These are phyloP conservation scores for Diplodus puntazzo DNA, from an alignment of 2,797 vertebrate genomes.

Conservation along the genomic window DNA sequence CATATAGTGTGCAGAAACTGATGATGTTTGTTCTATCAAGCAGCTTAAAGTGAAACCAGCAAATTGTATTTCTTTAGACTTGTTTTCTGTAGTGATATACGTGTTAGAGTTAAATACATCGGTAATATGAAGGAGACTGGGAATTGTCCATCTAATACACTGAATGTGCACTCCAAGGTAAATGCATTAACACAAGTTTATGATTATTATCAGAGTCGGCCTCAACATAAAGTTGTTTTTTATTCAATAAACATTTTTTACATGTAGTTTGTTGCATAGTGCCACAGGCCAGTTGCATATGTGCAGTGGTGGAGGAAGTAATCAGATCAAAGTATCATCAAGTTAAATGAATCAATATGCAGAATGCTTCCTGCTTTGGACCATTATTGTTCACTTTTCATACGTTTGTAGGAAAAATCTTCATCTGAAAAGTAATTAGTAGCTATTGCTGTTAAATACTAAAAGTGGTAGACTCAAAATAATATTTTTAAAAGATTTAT, in stretches of 20 bases:
- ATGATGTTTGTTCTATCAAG: constrained; percentile 20
- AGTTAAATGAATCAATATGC: neutral
- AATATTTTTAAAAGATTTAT: too few species aligned
- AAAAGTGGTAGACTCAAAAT: neutral
- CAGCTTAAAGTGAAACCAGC: constrained; percentile 16
- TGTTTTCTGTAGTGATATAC: neutral
- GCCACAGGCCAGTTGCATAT: neutral
- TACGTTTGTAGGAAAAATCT: neutral
- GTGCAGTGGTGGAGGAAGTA: neutral
- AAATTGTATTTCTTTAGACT: constrained; percentile 18
- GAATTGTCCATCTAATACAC: neutral
- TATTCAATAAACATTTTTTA: neutral
- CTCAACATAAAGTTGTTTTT: neutral
- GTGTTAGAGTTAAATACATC: neutral
- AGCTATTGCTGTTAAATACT: neutral
- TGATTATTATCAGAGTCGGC: constrained; percentile 11
- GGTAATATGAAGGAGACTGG: constrained; percentile 8
- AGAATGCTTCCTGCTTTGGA: neutral
- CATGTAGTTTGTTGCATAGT: neutral
- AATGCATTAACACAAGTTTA: constrained; percentile 4
- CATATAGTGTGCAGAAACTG: constrained; percentile 25
- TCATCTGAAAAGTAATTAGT: neutral
- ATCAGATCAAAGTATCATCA: neutral
- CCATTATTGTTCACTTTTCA: neutral
- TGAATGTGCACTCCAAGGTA: neutral